Evolutionary conservation across 2,113 vertebrate species (phyloP), one percentile per base, ranked within the genome.

Genomic region (Rhagologus leucostigma): DNA sequence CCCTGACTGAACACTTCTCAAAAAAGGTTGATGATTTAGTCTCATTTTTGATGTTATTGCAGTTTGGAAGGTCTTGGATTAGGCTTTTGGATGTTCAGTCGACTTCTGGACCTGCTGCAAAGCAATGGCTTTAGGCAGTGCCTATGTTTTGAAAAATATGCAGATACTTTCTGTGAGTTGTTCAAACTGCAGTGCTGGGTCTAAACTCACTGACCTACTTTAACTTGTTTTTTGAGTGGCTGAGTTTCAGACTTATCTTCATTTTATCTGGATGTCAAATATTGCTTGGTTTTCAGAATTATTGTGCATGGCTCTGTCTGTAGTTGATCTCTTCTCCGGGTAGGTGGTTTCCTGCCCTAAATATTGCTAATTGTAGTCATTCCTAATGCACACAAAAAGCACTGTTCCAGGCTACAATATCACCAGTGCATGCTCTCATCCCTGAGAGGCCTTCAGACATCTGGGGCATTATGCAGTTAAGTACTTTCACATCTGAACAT

Each of bases 161-260:
- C 88, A 96, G 87, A 96, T 76, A 78, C 63, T 93, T 96, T 84
- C 76, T 67, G 55, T 26, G 53, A 95, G 78, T 50, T 91, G 57
- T 13, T 94, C 44, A 78, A 94, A 90, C 74, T 93, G 83, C 93
- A 87, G 57, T 42, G 47, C 87, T 89, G 59, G 59, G 74, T 75
- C 87, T 92, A 83, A 94, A 95, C 75, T 97, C 78, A n/a, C 46
- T 95, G 96, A 96, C 93, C 95, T 96, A 95, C 86, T 96, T 95
- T 84, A 82, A 92, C 71, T 81, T 90, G 70, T 41, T 81, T 81
- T 90, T 89, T 76, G 76, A 93, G 46, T 37, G 20, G 69, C 90
- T 93, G 59, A 82, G 67, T 94, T 93, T 89, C 88, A 90, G 73
- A 68, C 52, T 93, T 93, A 92, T 47, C 89, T 91, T 83, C 70